Percentiles rank a stretch among this genome's conserved stretches.
phyloP scores from a whole-genome alignment of 2,888 invertebrate species.

The Eledone cirrhosa region DNA sequence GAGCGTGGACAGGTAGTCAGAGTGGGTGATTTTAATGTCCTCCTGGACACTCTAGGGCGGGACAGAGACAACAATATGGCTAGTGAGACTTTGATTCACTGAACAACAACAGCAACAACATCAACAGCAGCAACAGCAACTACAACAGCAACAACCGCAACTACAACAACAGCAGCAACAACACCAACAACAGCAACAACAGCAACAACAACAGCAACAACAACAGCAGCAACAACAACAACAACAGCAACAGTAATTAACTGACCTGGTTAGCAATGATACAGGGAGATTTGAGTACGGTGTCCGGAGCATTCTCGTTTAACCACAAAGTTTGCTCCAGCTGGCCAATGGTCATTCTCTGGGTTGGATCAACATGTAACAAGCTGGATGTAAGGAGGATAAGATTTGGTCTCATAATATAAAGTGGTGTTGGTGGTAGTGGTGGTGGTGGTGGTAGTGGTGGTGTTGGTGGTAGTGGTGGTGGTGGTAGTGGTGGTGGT shows the following conservation, averaged over 20 bases:
- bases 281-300: constrained; percentile 55
- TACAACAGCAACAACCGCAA: too few species aligned
- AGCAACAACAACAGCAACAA: too few species aligned
- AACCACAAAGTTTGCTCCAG: constrained; percentile 57
- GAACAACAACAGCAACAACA: not conserved
- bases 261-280: constrained; percentile 58
- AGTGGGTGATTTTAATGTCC: constrained; percentile 55
- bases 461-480: too few species aligned
- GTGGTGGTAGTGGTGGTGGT: too few species aligned
- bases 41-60: constrained; percentile 47
- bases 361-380: constrained; percentile 57
- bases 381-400: constrained; percentile 46
- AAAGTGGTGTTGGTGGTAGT: not conserved
- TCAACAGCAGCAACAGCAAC: too few species aligned
- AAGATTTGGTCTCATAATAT: too few species aligned
- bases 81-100: not conserved
- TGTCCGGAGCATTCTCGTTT: constrained; percentile 50
- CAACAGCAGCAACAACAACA: too few species aligned
- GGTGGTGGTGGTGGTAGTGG: not conserved
- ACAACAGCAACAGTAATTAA: not conserved
- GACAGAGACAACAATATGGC: not conserved
- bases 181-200: too few species aligned
- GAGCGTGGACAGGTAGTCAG: constrained; percentile 54
- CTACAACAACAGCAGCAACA: too few species aligned
- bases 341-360: constrained; percentile 54